Evolutionary conservation across 2,797 vertebrate genomes (phyloP).

Genomic region (Pelodytes ibericus): DNA sequence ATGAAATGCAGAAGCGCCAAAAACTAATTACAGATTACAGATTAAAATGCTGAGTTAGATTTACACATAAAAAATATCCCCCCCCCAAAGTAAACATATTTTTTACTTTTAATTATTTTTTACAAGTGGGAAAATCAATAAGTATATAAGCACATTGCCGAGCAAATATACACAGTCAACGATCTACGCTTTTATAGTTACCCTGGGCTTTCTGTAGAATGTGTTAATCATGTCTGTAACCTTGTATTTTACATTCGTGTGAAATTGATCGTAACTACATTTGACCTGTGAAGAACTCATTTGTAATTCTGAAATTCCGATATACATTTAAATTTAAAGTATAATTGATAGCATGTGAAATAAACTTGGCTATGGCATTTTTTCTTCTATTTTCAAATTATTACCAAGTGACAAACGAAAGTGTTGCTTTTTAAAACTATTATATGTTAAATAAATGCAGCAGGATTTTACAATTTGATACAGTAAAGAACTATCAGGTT

Average conservation of each 20-base stretch:
- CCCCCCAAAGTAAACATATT: conserved; percentile 4
- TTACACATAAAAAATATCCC: conserved; percentile 4
- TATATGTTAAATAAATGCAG: too few species aligned
- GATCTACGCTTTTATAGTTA: not conserved
- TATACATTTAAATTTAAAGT: not conserved
- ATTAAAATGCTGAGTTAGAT: conserved; percentile 3
- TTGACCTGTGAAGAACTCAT: not conserved
- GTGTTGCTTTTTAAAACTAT: too few species aligned
- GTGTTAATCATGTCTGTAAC: not conserved
- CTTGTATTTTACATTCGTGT: conserved; percentile 2
- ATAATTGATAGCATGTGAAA: not conserved
- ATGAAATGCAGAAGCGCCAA: not conserved
- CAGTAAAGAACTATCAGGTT: too few species aligned
- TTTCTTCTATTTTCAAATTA: too few species aligned
- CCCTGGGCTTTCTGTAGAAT: not conserved
- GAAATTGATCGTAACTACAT: conserved; percentile 7
- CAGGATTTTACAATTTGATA: too few species aligned
- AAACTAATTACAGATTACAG: conserved; percentile 27
- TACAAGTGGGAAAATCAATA: conserved; percentile 9
- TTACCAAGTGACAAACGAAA: too few species aligned
- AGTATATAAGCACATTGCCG: conserved; percentile 1
- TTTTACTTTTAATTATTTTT: conserved; percentile 24
- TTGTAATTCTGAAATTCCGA: not conserved
- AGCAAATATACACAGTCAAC: conserved; percentile 11
- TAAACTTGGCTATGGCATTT: too few species aligned